Evolutionary conservation across 2,888 invertebrate genomes (phyloP).

Genomic region (Zaprionus obscuricornis): DNA sequence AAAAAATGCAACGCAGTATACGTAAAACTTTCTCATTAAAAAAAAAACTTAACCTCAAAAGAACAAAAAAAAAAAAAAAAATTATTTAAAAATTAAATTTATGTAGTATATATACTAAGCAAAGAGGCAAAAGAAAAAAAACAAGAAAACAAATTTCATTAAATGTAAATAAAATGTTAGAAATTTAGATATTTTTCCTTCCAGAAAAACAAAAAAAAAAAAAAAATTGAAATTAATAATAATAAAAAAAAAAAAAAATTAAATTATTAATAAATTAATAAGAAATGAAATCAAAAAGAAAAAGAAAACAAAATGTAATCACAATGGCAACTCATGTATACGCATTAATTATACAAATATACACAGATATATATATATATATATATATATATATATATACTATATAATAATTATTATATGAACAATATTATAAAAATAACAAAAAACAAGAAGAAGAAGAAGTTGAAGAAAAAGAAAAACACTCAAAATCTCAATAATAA

Average conservation of each 20-base stretch:
- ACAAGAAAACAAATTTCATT: not conserved
- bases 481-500: slow-evolving; percentile 41
- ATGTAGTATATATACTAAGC: slow-evolving; percentile 34
- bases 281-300: slow-evolving; percentile 26
- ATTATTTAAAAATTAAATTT: slow-evolving; percentile 12
- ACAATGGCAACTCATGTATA: slow-evolving; percentile 71
- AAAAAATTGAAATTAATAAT: slow-evolving; percentile 4
- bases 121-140: slow-evolving; percentile 27
- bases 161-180: slow-evolving; percentile 60
- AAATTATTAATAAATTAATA: slow-evolving; percentile 14
- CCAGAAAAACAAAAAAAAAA: slow-evolving; percentile 39
- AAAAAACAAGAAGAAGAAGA: slow-evolving; percentile 27
- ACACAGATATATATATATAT: slow-evolving; percentile 9
- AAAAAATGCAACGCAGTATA: slow-evolving; percentile 76
- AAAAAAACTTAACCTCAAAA: slow-evolving; percentile 50
- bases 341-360: slow-evolving; percentile 52
- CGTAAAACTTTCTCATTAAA: slow-evolving; percentile 57
- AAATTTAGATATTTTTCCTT: slow-evolving; percentile 61
- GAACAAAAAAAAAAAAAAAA: slow-evolving; percentile 17
- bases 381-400: slow-evolving; percentile 13
- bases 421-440: too few species aligned
- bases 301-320: slow-evolving; percentile 63
- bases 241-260: slow-evolving; percentile 13
- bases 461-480: slow-evolving; percentile 24
- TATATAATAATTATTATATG: too few species aligned